These are phyloP conservation scores for Drosophila phalerata DNA, from an alignment of 2,888 invertebrate species.

Conservation along the genomic window DNA sequence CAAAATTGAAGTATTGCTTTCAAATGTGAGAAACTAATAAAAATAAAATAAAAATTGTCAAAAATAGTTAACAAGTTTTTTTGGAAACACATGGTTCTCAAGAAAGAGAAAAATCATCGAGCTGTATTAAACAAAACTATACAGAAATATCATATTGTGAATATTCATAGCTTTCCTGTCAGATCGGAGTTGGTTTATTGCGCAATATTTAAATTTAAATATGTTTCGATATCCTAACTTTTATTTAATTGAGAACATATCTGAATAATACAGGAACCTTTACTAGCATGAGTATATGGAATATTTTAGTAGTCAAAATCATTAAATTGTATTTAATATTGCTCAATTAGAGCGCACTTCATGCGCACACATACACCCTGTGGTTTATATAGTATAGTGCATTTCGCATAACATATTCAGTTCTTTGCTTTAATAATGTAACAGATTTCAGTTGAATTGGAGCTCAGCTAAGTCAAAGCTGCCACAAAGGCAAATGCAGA, in stretches of 20 bases:
- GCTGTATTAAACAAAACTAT: not conserved
- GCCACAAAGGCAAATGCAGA: constrained; percentile 3
- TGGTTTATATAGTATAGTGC: constrained; percentile 1
- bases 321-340: constrained; percentile 8
- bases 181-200: not conserved
- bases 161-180: not conserved
- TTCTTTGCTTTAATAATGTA: constrained; percentile 14
- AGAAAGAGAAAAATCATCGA: not conserved
- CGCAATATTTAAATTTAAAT: not conserved
- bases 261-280: not conserved
- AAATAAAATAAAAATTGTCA: not conserved
- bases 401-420: constrained; percentile 11
- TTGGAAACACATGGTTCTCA: too few species aligned
- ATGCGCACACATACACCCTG: not conserved
- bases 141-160: not conserved
- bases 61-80: not conserved
- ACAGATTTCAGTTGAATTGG: constrained; percentile 9
- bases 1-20: too few species aligned
- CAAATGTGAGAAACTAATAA: not conserved
- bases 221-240: not conserved
- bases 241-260: not conserved
- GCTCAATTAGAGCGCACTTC: constrained; percentile 10
- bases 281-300: not conserved
- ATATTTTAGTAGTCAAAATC: constrained; percentile 3
- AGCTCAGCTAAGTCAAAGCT: constrained; percentile 7